These are phyloP conservation scores for Thera britannica DNA, from an alignment of 2,888 invertebrate genomes.

Conservation along the genomic window DNA sequence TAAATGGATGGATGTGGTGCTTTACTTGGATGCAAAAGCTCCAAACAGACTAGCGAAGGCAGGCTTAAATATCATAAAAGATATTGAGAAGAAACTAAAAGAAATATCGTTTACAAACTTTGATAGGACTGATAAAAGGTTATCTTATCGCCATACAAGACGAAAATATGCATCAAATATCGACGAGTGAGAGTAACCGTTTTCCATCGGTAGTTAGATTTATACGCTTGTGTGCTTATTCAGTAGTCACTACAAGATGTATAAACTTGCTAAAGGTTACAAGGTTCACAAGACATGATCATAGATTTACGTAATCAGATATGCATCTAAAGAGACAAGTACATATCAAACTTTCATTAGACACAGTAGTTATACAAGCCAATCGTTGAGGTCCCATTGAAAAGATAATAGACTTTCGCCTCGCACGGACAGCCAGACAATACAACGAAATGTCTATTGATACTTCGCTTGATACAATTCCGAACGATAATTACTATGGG, in stretches of 20 bases:
- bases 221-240: too few relatives aligned
- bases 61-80: too few relatives aligned
- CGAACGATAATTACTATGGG: constrained; percentile 50
- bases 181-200: background rate
- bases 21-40: too few relatives aligned
- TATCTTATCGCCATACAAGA: too few relatives aligned
- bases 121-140: background rate
- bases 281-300: constrained; percentile 8
- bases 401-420: constrained; percentile 63
- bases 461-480: constrained; percentile 43
- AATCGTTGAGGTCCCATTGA: constrained; percentile 51
- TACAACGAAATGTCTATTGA: constrained; percentile 46
- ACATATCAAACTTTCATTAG: constrained; percentile 25
- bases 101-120: too few relatives aligned
- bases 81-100: too few relatives aligned
- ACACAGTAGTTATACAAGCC: constrained; percentile 46
- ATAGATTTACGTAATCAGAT: constrained; percentile 18
- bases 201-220: too few relatives aligned
- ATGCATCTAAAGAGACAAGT: constrained; percentile 16
- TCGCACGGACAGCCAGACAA: constrained; percentile 46
- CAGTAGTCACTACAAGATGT: too few relatives aligned
- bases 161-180: background rate
- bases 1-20: too few relatives aligned
- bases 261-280: background rate
- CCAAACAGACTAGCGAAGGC: too few relatives aligned